Evolutionary conservation across 2,797 vertebrate species (phyloP).

Genomic region (Enteromius treurensis): DNA sequence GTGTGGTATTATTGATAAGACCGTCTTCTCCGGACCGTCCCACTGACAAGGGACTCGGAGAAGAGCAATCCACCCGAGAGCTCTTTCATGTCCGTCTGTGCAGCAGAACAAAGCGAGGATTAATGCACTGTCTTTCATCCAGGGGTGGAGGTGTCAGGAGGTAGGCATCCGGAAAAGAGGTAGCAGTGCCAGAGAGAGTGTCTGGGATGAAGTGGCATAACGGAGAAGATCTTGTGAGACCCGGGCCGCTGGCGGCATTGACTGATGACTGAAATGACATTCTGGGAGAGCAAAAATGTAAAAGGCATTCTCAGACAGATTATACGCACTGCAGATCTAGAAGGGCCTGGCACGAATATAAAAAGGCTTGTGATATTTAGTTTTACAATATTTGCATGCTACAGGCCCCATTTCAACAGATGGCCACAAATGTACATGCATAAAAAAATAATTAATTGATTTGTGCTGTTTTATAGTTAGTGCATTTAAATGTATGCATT

Average conservation of each 20-base stretch:
- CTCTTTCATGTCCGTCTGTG: slow-evolving; percentile 85
- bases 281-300: slow-evolving; percentile 59
- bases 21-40: slow-evolving; percentile 71
- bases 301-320: slow-evolving; percentile 53
- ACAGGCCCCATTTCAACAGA: background rate
- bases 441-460: background rate
- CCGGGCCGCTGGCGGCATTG: slow-evolving; percentile 61
- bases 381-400: background rate
- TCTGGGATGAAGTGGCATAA: slow-evolving; percentile 47
- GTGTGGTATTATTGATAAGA: slow-evolving; percentile 81
- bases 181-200: slow-evolving; percentile 18
- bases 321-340: background rate
- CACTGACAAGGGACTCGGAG: slow-evolving; percentile 71
- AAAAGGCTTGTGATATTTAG: background rate
- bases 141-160: slow-evolving; percentile 60
- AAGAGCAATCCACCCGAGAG: slow-evolving; percentile 82
- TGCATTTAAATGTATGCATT: background rate
- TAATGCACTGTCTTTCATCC: slow-evolving; percentile 78
- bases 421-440: background rate
- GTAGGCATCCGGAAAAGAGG: slow-evolving; percentile 59
- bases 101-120: slow-evolving; percentile 85
- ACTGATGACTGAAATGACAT: slow-evolving; percentile 67
- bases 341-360: slow-evolving; percentile 18
- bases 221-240: slow-evolving; percentile 51
- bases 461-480: background rate